Base-by-base conservation (phyloP, 2,888 invertebrate species). In the Apamea anceps region DNA sequence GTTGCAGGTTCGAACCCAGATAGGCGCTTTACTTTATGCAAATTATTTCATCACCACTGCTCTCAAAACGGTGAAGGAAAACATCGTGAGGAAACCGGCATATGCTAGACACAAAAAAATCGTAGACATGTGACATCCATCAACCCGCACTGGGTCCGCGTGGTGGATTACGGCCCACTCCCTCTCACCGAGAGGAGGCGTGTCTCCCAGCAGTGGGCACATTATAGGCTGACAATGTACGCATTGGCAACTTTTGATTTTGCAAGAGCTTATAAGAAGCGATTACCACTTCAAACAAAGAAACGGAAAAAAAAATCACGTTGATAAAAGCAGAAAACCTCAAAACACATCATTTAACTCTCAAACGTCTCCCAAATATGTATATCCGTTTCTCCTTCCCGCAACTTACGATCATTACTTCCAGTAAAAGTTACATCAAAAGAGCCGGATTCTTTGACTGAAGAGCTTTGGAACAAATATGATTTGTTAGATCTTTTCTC, bases 401-500 rank as follows among this genome's bases (percentile, higher is more conserved):
- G 18, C 15, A 73, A 73, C 60, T 62, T 51, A n/a, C 63, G n/a
- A 79, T 62, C 86, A 82, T 79, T 83, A 86, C 57, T 75, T 75
- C 51, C 48, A 79, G 62, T 21, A 60, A 48, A 86, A 79, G 42
- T 78, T 51, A 57, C 78, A 67, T 71, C 85, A 86, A 86, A 84
- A 76, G 84, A 63, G 5, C 37, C 32, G 13, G 51, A 79, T 73
- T 83, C 79, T 83, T 85, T 86, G 79, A 79, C 51, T 76, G 28
- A 66, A n/a, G 37, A 71, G 75, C 85, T 86, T 76, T 86, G 66
- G 51, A 60, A 86, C 85, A 79, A 86, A 83, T 83, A 83, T 79
- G 86, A 85, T 85, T 83, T 85, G 66, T 73, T 66, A 57, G 70
- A 73, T 37, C 79, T 73, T 73, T 72, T 62, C 70, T 57, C 25